Conservation (phyloP, 2,888 invertebrate species). For the Horisme vitalbata region DNA sequence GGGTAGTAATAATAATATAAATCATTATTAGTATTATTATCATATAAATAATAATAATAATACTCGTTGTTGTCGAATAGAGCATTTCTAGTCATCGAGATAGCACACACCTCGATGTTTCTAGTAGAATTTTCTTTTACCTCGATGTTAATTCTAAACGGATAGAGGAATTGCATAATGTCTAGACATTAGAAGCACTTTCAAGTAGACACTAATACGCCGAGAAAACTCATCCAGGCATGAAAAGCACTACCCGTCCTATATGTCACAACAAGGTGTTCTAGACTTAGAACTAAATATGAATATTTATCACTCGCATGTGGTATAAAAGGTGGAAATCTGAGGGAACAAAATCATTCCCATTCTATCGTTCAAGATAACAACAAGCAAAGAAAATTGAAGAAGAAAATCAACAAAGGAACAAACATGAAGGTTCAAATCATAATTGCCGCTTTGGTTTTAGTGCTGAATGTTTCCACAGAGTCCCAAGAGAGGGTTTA, state of each 20-base stretch:
- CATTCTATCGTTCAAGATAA: constrained; percentile 1
- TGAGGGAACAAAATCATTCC: constrained; percentile 15
- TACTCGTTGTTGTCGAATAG: too few species aligned
- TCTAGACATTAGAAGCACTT: not conserved
- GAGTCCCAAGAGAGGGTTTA: constrained; percentile 12
- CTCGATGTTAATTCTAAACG: not conserved
- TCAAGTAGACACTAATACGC: not conserved
- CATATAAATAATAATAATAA: too few species aligned
- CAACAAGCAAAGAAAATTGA: not conserved
- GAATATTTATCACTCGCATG: constrained; percentile 22
- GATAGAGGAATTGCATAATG: not conserved
- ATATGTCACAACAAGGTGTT: constrained; percentile 7
- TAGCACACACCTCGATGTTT: too few species aligned
- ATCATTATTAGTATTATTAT: too few species aligned
- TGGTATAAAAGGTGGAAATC: constrained; percentile 23
- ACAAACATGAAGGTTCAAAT: constrained; percentile 24
- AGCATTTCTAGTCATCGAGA: too few species aligned
- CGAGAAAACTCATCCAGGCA: constrained; percentile 14
- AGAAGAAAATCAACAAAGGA: not conserved
- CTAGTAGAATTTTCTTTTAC: too few species aligned
- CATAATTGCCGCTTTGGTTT: constrained; percentile 4
- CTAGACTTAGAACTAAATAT: constrained; percentile 7
- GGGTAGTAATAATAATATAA: too few species aligned
- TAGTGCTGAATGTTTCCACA: constrained; percentile 6
- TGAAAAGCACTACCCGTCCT: constrained; percentile 7